Conservation (phyloP, 2,113 vertebrate species). For the Anhinga rufa region DNA sequence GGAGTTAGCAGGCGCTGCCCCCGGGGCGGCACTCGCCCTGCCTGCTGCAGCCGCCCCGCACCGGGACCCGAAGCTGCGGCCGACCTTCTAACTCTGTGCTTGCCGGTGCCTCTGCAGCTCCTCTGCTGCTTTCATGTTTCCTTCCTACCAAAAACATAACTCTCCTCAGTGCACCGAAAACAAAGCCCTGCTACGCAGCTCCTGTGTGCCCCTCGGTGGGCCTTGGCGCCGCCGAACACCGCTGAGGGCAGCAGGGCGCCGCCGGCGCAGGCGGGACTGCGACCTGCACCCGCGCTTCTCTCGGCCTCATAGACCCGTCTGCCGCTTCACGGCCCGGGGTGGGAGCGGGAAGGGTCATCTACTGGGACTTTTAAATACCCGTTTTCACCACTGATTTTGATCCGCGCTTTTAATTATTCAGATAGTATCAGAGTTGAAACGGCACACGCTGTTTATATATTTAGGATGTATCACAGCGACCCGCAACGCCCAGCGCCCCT, state of each 20-base stretch:
- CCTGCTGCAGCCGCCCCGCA: not conserved
- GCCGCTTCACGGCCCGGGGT: not conserved
- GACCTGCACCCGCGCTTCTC: not conserved
- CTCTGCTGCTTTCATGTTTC: not conserved
- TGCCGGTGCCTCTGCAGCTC: not conserved
- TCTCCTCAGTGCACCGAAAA: not conserved
- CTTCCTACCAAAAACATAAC: not conserved
- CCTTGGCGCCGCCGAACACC: too few species aligned
- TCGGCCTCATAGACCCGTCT: not conserved
- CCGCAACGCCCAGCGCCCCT: fast-evolving
- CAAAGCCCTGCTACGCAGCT: not conserved
- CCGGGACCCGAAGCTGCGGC: not conserved
- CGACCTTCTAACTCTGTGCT: not conserved
- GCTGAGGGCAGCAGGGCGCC: not conserved
- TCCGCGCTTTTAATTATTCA: not conserved
- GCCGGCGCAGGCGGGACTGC: not conserved
- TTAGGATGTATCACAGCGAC: not conserved
- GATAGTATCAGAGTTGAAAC: not conserved
- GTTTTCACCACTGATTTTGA: not conserved
- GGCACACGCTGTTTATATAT: not conserved
- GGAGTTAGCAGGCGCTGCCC: not conserved
- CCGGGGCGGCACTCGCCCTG: not conserved
- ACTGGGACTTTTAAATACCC: not conserved
- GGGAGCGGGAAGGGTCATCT: not conserved
- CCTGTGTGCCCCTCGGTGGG: too few species aligned